Evolutionary conservation across 2,888 invertebrate genomes (phyloP), one percentile per base, ranked within the genome.

Genomic region (Habroteleia sp.): DNA sequence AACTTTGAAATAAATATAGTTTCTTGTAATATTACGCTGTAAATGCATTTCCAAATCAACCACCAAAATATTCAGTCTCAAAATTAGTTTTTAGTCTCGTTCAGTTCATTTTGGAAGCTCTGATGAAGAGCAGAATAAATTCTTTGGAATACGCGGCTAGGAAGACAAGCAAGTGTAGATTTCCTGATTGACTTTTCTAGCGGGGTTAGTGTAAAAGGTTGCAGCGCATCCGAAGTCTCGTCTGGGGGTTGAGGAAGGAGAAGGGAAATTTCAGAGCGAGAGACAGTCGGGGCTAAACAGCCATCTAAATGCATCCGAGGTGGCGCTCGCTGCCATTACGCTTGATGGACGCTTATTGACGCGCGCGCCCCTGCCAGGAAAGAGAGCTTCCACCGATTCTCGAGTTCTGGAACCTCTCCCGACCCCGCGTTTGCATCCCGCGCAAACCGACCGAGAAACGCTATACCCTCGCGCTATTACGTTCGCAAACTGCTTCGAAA

Each of bases 261-360:
- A 50, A 46, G 13, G 48, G 76, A 76, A 74, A 76, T 75, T 76
- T 79, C 69, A 74, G 76, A 79, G 79, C 83, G 83, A 84, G 83
- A 88, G 87, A 87, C 88, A 88, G 88, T 85, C 85, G 83, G 82
- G 85, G 86, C 88, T 88, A 88, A 88, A 88, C 88, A 88, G 88
- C 88, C 88, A 88, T 88, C 88, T 88, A 88, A 88, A 88, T 88
- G 88, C 88, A 88, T 88, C 88, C 87, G 87, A 88, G 88, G 88
- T 88, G 88, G 88, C 85, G 88, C 86, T 85, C 87, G 83, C 88
- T 88, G 87, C 88, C 87, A 88, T 88, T 88, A 88, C 85, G 85
- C 84, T 86, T 88, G 88, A 88, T 88, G 87, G 88, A 88, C 88
- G 88, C 88, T 88, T 88, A 88, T 88, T 88, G 88, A 88, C 88